Conservation (phyloP, 2,888 invertebrate species). For the Embidobia sp. region DNA sequence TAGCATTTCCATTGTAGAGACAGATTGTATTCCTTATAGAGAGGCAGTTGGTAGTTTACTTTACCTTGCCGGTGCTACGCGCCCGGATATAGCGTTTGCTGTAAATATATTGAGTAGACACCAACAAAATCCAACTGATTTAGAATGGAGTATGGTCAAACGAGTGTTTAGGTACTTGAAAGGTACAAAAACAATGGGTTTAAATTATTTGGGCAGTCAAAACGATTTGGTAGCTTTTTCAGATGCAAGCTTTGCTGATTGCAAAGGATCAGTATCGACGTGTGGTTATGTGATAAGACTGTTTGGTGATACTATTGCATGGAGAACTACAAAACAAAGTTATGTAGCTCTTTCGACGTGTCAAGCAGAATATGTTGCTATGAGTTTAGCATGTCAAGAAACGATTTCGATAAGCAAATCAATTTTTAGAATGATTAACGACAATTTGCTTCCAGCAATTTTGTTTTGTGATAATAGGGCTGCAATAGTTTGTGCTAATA, state of each 20-base stretch:
- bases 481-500: neutral
- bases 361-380: conserved; percentile 13
- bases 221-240: neutral
- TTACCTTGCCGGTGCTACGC: too few relatives aligned
- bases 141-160: too few relatives aligned
- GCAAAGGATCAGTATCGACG: neutral
- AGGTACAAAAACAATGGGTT: too few relatives aligned
- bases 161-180: too few relatives aligned
- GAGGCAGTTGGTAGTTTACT: too few relatives aligned
- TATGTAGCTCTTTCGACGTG: conserved; percentile 4
- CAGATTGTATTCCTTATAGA: too few relatives aligned
- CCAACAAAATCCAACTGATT: too few relatives aligned
- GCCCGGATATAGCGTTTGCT: too few relatives aligned
- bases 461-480: neutral
- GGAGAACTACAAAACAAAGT: neutral
- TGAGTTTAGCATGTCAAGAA: conserved; percentile 2
- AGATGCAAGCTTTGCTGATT: conserved; percentile 8
- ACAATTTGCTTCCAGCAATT: neutral
- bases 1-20: too few relatives aligned
- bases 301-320: neutral
- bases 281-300: neutral
- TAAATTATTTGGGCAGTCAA: too few relatives aligned
- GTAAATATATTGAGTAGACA: too few relatives aligned
- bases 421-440: neutral
- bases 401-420: neutral